These are phyloP conservation scores for Falco columbarius DNA, from an alignment of 2,797 vertebrate genomes.

Conservation along the genomic window DNA sequence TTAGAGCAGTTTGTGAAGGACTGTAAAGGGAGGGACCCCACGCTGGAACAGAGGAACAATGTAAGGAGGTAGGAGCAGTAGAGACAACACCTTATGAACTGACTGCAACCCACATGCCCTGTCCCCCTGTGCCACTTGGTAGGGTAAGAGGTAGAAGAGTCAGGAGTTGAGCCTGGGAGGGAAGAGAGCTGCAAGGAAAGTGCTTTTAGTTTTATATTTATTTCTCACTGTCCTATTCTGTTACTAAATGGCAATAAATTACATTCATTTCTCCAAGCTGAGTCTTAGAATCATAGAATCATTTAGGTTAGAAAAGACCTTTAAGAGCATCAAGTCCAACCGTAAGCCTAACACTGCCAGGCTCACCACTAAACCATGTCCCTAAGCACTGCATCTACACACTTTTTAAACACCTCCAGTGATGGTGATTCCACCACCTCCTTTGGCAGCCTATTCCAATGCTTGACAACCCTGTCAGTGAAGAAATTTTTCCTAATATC, in stretches of 20 bases:
- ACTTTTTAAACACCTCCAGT: no score
- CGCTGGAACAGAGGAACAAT: background rate
- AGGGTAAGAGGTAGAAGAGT: background rate
- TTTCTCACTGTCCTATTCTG: background rate
- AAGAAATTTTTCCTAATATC: no score
- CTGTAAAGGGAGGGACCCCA: background rate
- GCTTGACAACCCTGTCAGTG: no score
- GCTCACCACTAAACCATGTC: no score
- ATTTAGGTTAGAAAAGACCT: no score
- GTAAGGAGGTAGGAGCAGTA: background rate
- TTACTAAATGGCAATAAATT: background rate
- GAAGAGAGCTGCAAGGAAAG: background rate
- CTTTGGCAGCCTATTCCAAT: no score
- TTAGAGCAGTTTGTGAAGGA: no score
- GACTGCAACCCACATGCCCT: fast-evolving
- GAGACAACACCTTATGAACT: background rate
- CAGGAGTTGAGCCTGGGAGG: background rate
- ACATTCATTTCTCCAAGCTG: background rate
- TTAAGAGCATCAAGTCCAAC: no score
- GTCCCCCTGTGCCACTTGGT: fast-evolving
- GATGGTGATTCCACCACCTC: no score
- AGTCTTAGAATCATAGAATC: no score
- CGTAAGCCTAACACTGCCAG: no score
- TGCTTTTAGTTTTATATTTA: background rate
- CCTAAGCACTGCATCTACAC: no score